Evolutionary conservation across 2,888 invertebrate genomes (phyloP), one percentile per base, ranked within the genome.

Genomic region (Apodemia zela): DNA sequence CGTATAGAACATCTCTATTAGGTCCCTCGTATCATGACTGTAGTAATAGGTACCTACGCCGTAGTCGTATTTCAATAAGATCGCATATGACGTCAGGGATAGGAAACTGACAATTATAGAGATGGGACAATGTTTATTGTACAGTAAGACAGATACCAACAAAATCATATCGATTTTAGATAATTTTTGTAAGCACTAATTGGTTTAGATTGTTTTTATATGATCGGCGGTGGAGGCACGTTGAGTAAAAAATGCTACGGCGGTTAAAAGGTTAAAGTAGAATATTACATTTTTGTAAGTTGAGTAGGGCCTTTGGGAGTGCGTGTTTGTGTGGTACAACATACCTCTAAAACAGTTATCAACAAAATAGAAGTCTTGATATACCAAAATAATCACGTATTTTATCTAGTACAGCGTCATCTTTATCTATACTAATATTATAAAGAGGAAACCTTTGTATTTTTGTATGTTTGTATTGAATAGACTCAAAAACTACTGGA

Each of bases 161-260:
- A 49, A 49, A 49, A 49, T 49, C 49, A 49, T 49, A 7, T 18
- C 10, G 49, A 49, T 18, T 49, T 49, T 49, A 49, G 49, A 18
- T 49, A 47, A 47, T 5, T 17, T 29, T 47, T 17, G 47, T 47
- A 47, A 47, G 47, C n/a, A n/a, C 47, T n/a, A 17, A 17, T 47
- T 47, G n/a, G 47, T 47, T 47, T 47, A 47, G 47, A 47, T 47
- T n/a, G 47, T n/a, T 47, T 47, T 47, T 47, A 47, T n/a, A 47
- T 47, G 47, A 47, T 17, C 47, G n/a, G 6, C 17, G 17, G 17
- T 17, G 49, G 8, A 49, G 49, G 49, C 18, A 49, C 49, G 17
- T 17, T 18, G 18, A 17, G 49, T 49, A 49, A 49, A 49, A 49
- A 49, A 49, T 49, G 49, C 47, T 47, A 47, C 47, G 47, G 47